A percentile compares a stretch with the other conserved stretches of the same genome.
phyloP scores from a whole-genome alignment of 2,113 vertebrate genomes.

The Pituophis catenifer region DNA sequence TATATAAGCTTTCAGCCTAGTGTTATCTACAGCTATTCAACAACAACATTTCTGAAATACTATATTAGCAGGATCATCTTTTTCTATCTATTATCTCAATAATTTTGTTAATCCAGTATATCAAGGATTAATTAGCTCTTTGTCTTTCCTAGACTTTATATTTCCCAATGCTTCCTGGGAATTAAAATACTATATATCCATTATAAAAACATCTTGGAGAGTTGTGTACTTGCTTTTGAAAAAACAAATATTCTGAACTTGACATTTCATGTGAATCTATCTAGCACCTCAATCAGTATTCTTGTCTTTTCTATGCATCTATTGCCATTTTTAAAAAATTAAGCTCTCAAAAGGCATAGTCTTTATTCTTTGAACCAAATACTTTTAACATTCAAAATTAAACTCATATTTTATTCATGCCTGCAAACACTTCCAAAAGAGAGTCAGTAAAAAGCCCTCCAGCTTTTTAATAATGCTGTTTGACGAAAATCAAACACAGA shows the following conservation, averaged over 20 bases:
- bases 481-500: constrained; percentile 9
- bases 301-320: constrained; percentile 2
- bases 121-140: neutral
- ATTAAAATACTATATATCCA: neutral
- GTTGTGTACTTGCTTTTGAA: neutral
- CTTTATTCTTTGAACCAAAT: constrained; percentile 18
- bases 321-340: neutral
- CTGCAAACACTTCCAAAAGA: constrained; percentile 2
- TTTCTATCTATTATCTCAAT: neutral
- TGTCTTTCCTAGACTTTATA: neutral
- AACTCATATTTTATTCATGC: constrained; percentile 34
- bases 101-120: neutral
- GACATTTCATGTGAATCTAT: neutral
- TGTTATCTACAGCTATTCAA: neutral
- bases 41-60: neutral
- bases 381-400: constrained; percentile 20
- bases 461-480: constrained; percentile 11
- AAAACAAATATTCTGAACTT: constrained; percentile 5
- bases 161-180: neutral
- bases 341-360: neutral
- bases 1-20: neutral
- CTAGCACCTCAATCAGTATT: neutral
- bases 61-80: neutral
- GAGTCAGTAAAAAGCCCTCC: neutral
- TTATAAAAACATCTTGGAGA: neutral